These are phyloP conservation scores for Melanotaenia trifasciata DNA, from an alignment of 2,797 vertebrate genomes.

Conservation along the genomic window DNA sequence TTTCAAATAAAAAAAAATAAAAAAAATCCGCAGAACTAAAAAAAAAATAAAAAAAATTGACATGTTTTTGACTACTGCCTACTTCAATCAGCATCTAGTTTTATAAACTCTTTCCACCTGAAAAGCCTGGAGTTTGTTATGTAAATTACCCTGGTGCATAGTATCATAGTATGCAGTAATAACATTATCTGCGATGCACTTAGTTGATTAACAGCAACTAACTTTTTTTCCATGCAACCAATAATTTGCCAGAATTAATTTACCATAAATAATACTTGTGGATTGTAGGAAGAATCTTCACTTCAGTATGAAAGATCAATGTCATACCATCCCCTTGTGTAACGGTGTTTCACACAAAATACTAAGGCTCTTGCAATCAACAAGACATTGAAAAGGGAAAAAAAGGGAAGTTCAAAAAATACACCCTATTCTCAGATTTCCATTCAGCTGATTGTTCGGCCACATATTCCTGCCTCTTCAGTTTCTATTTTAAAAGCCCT, in stretches of 20 bases:
- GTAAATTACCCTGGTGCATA: background rate
- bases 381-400: conserved; percentile 10
- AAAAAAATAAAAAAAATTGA: background rate
- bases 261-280: background rate
- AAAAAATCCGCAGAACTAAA: background rate
- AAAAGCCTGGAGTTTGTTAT: background rate
- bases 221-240: background rate
- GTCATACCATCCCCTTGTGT: too few species aligned
- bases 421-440: conserved; percentile 44
- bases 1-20: background rate
- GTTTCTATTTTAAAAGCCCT: conserved; percentile 64
- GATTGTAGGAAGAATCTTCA: background rate
- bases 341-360: background rate
- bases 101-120: background rate
- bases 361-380: background rate
- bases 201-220: background rate
- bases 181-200: background rate
- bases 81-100: background rate
- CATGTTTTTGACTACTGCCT: background rate
- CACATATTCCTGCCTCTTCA: conserved; percentile 57
- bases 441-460: conserved; percentile 62
- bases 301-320: background rate
- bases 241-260: background rate
- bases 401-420: conserved; percentile 20
- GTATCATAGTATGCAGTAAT: background rate